Base-by-base conservation (phyloP, 1,140 invertebrate species). In the Macrobrachium rosenbergii region DNA sequence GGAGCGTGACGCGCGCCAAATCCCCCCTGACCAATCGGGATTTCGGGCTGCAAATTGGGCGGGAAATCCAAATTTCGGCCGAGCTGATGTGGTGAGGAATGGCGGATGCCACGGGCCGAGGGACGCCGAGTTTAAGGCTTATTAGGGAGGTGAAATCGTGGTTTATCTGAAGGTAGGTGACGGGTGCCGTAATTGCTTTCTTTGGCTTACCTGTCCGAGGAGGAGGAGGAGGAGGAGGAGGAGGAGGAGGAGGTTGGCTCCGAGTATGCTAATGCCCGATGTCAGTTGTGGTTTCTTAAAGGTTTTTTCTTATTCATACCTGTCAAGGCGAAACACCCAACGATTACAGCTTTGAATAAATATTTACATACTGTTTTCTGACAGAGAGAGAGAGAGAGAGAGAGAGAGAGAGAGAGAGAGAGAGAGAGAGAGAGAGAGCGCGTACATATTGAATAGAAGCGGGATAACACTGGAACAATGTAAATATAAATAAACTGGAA, bases 1-100 rank as follows among this genome's bases (percentile, higher is more conserved):
- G 62, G 67, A 43, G 69, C 82, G 69, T 83, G 82, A 83, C 82
- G 72, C 69, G 69, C 73, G 69, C 67, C 28, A 37, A 83, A 83
- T 69, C 73, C 67, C 23, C 67, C 67, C 82, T 69, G 69, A 83
- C 82, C 82, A 83, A 83, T 83, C 82, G 60, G 60, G 60, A 83
- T 83, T 83, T 83, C 21, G 23, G 60, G 72, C 72, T 45, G 75
- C 23, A 62, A 84, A 83, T 83, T 63, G 82, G 63, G 69, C 82
- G 72, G 82, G 59, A 75, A 83, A 83, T 76, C 72, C 72, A 64
- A 83, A 83, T 76, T 83, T 52, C 73, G 60, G 73, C 19, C 58
- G 73, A 62, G 60, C 23, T 75, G 82, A 83, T 60, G 58, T 73
- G 73, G n/a, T 62, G 58, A 52, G 45, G 52, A 69, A 75, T 63